Conservation (phyloP, 2,113 vertebrate species). For the Dolichotis patagonum region DNA sequence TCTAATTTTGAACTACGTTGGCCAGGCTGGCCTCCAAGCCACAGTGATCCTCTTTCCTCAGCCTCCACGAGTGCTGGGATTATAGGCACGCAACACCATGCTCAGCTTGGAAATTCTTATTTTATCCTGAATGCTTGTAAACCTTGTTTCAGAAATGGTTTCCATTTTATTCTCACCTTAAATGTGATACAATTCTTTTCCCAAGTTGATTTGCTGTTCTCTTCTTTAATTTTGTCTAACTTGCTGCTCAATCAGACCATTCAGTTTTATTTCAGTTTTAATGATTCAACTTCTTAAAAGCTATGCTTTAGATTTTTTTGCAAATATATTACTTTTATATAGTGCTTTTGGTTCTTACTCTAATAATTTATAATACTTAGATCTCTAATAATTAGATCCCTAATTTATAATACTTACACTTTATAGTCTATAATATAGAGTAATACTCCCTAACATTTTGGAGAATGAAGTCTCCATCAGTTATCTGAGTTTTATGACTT, state of each 20-base stretch:
- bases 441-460: not conserved
- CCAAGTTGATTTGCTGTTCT: not conserved
- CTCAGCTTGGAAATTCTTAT: not conserved
- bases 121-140: not conserved
- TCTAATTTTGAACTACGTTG: not conserved
- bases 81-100: not conserved
- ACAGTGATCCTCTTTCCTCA: not conserved
- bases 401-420: not conserved
- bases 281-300: not conserved
- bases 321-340: not conserved
- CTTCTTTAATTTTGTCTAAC: not conserved
- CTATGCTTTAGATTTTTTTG: not conserved
- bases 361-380: too few relatives aligned
- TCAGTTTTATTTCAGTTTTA: not conserved
- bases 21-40: not conserved
- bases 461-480: not conserved
- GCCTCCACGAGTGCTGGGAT: not conserved
- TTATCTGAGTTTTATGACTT: not conserved
- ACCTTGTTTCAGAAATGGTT: not conserved
- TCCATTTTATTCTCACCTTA: not conserved
- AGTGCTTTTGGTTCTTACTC: not conserved
- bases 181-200: not conserved
- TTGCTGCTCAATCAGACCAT: not conserved
- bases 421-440: not conserved
- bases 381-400: not conserved